Conservation (phyloP, 2,113 vertebrate species). For the Elaphurus davidianus region DNA sequence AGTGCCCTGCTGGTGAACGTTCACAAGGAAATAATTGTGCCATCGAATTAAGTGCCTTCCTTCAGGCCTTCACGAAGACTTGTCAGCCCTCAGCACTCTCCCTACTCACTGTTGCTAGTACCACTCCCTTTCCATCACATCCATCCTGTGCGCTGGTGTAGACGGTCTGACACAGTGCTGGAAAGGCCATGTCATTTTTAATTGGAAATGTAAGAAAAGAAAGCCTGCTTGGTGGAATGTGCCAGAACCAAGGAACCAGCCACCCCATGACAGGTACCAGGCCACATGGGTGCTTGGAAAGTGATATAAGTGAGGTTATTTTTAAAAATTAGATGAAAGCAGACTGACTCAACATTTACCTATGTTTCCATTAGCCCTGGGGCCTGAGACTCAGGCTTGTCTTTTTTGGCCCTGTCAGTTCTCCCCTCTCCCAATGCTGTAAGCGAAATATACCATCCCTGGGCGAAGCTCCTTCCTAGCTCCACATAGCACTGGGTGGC, state of each 20-base stretch:
- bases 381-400: neutral
- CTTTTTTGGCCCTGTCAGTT: neutral
- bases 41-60: neutral
- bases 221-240: neutral
- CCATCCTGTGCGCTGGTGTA: neutral
- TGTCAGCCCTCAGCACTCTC: neutral
- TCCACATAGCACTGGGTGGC: neutral
- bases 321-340: conserved; percentile 55
- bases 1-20: neutral
- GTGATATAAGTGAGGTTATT: conserved; percentile 19
- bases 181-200: neutral
- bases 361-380: neutral
- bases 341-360: neutral
- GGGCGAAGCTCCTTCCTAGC: neutral
- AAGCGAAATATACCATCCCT: neutral
- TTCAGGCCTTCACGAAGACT: neutral
- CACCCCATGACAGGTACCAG: conserved; percentile 38
- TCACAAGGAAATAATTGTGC: neutral
- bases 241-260: conserved; percentile 33
- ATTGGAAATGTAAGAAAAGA: neutral
- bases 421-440: neutral
- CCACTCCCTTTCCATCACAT: neutral
- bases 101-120: neutral
- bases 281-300: conserved; percentile 42
- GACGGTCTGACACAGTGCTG: neutral